Conservation (phyloP, 2,888 invertebrate species). For the Nomada flava region DNA sequence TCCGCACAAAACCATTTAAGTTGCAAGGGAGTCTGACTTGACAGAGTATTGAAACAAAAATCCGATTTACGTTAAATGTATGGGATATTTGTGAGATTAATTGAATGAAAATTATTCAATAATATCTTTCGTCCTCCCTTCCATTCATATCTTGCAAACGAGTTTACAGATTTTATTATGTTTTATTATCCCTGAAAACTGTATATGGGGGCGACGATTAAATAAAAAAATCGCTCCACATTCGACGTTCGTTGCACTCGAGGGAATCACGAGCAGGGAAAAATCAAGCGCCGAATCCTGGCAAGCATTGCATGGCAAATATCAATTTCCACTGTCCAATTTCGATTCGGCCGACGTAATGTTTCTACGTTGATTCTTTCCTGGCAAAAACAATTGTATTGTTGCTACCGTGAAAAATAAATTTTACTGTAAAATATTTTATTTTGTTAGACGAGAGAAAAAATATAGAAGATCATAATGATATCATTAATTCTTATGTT, state of each 20-base stretch:
- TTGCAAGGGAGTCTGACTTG: too few relatives aligned
- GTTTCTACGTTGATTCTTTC: background rate
- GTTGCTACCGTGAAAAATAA: background rate
- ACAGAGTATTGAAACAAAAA: conserved; percentile 8
- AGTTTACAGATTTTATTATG: too few relatives aligned
- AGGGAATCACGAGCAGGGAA: conserved; percentile 4
- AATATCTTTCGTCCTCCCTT: too few relatives aligned
- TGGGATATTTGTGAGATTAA: too few relatives aligned
- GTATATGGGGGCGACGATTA: too few relatives aligned
- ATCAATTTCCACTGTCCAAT: conserved; percentile 32
- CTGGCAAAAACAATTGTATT: background rate
- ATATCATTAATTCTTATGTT: background rate
- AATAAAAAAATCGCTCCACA: conserved; percentile 15
- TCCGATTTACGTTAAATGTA: too few relatives aligned
- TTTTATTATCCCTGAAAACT: too few relatives aligned
- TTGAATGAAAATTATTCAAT: too few relatives aligned
- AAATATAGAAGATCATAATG: background rate
- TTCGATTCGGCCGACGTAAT: conserved; percentile 13
- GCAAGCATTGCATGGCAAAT: conserved; percentile 3
- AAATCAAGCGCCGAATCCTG: conserved; percentile 31
- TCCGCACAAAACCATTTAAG: too few relatives aligned
- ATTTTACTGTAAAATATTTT: too few relatives aligned
- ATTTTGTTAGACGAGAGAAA: too few relatives aligned
- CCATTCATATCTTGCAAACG: too few relatives aligned
- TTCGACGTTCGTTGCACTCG: conserved; percentile 18